phyloP scores from a whole-genome alignment of 64 coral and sea anemone genomes.

The Montipora foliosa region DNA sequence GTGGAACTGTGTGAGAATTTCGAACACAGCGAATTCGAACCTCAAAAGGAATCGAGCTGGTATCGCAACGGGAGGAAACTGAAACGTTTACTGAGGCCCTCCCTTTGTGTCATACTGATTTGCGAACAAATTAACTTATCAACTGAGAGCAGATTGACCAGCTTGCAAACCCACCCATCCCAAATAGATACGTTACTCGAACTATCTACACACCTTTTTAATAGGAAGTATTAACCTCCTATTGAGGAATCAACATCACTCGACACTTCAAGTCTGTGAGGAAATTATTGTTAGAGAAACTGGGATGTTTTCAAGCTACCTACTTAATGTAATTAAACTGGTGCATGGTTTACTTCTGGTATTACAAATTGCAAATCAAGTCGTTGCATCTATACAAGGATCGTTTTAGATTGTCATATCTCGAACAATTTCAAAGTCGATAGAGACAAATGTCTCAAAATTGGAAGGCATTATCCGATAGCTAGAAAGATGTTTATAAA shows the following conservation, averaged over 20 bases:
- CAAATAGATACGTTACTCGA: neutral
- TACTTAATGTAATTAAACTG: too few relatives aligned
- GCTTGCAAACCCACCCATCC: neutral
- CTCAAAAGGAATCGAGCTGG: neutral
- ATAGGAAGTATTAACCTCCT: too few relatives aligned
- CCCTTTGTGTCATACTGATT: neutral
- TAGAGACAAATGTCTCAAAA: neutral
- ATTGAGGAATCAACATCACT: too few relatives aligned
- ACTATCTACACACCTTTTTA: too few relatives aligned
- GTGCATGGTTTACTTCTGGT: too few relatives aligned
- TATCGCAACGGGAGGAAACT: neutral
- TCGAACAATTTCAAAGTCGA: neutral
- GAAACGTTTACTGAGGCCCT: neutral
- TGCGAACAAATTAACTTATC: too few relatives aligned
- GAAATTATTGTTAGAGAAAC: too few relatives aligned
- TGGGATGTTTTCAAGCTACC: too few relatives aligned
- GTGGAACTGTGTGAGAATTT: neutral
- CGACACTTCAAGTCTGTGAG: too few relatives aligned
- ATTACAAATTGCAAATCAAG: too few relatives aligned
- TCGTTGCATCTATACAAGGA: too few relatives aligned
- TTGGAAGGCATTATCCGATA: neutral
- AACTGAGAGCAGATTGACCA: neutral
- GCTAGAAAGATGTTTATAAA: neutral
- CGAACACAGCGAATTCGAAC: neutral
- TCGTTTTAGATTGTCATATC: neutral